A percentile compares a stretch with the other conserved stretches of the same genome.
Conservation (phyloP, 2,113 vertebrate genomes). For the Hiodon tergisus region DNA sequence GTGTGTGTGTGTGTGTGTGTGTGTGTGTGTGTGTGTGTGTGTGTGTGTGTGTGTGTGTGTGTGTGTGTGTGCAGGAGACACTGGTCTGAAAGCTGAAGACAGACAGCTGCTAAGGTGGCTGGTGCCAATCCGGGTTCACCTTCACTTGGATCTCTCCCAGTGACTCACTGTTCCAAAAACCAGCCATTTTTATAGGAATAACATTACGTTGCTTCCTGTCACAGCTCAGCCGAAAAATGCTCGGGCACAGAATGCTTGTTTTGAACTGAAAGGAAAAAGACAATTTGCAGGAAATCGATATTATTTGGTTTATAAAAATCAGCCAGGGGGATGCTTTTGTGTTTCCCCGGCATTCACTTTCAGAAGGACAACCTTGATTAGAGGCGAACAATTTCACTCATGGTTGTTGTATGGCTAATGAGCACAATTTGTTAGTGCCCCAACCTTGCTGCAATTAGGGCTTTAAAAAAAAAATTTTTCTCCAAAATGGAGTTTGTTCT, state of each 20-base stretch:
- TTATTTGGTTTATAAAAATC: slow-evolving; percentile 2
- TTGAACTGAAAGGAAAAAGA: neutral
- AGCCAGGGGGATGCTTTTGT: neutral
- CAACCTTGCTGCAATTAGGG: slow-evolving; percentile 21
- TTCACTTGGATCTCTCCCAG: neutral
- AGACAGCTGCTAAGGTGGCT: no score
- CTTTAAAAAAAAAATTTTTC: slow-evolving; percentile 14
- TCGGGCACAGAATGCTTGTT: neutral
- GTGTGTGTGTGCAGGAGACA: neutral
- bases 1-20: no score
- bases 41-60: no score
- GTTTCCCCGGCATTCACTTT: neutral
- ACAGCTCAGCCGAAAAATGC: neutral
- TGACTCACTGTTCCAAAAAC: neutral
- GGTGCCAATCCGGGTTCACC: neutral
- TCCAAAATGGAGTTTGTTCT: slow-evolving; percentile 16
- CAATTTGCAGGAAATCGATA: neutral
- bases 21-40: no score
- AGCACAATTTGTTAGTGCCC: slow-evolving; percentile 16
- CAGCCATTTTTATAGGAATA: neutral
- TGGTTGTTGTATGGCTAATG: slow-evolving; percentile 16
- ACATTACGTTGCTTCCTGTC: neutral
- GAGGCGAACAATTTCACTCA: neutral
- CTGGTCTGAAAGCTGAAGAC: neutral
- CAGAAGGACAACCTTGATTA: slow-evolving; percentile 6